Conservation (phyloP, 2,797 vertebrate species). For the Rallus crepitans region DNA sequence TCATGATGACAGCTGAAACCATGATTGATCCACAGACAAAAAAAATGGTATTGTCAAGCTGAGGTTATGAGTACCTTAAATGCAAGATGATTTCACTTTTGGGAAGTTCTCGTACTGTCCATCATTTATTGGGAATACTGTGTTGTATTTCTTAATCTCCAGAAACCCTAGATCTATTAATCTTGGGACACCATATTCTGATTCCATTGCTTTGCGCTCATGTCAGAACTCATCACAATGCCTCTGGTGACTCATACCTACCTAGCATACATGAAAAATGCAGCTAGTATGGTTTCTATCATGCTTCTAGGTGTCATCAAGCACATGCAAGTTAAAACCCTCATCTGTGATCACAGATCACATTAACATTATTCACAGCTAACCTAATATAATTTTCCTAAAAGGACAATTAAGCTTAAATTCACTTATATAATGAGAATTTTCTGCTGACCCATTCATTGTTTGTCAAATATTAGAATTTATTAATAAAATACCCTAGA, state of each 20-base stretch:
- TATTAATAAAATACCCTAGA: not conserved
- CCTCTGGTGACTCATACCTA: not conserved
- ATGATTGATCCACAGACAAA: not conserved
- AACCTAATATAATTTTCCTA: not conserved
- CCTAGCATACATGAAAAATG: not conserved
- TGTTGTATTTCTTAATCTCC: not conserved
- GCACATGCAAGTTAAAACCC: not conserved
- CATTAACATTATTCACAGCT: not conserved
- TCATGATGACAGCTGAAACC: not conserved
- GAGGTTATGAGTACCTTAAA: not conserved
- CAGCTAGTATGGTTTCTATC: not conserved
- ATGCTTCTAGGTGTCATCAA: not conserved
- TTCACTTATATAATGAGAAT: not conserved
- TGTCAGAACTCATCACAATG: not conserved
- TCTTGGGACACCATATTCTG: accelerated
- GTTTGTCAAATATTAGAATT: not conserved
- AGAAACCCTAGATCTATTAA: not conserved
- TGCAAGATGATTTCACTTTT: not conserved
- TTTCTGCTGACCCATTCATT: not conserved
- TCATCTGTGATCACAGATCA: not conserved
- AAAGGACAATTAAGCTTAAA: not conserved
- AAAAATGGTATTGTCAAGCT: not conserved
- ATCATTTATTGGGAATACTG: not conserved
- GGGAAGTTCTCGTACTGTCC: not conserved
- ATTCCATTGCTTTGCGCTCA: not conserved